Base-by-base conservation (phyloP, 2,888 invertebrate genomes). In the Mechanitis mazaeus region DNA sequence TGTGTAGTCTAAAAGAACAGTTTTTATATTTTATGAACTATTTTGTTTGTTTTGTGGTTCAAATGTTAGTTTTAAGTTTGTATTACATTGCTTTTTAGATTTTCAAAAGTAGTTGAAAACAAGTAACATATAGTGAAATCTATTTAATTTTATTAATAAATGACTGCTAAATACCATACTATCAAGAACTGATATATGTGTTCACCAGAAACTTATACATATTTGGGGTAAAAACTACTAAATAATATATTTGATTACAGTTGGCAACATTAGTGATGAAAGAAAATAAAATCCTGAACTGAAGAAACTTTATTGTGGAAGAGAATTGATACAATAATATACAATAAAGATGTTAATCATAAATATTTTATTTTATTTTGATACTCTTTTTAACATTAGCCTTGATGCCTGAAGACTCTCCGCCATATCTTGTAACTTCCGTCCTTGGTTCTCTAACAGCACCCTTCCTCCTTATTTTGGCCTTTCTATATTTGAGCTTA, bases 381-480 rank as follows among this genome's bases (percentile, higher is more conserved):
- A 97, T 93, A 78, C 98, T 95, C 87, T 97, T 97, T 75, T 94
- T 94, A 57, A 97, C 94, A 75, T 94, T 93, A 35, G 96, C 93
- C 77, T 98, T 96, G 75, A 99, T 99, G 70, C 99, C 99, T 58
- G 97, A 96, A 57, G 95, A 88, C 91, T 99, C 99, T 61, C 99
- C 99, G 63, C 93, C 94, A 81, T 99, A 99, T 67, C 95, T 93
- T 42, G 91, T 90, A 4, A 93, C 76, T 87, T 99, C 98, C 64
- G 93, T 95, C 68, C 96, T 92, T 2, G 95, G 94, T 75, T 95
- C 94, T 64, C 97, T 93, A 0, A 98, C 95, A 75, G 98, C 97
- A 77, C 98, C 98, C 90, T 96, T 97, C 82, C 98, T 94, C 62
- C 97, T 93, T 69, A 98, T 96, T 73, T 95, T 93, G 1, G 98